Evolutionary conservation across 2,888 invertebrate genomes (phyloP), one percentile per base, ranked within the genome.

Genomic region (Drosophila pullipes): DNA sequence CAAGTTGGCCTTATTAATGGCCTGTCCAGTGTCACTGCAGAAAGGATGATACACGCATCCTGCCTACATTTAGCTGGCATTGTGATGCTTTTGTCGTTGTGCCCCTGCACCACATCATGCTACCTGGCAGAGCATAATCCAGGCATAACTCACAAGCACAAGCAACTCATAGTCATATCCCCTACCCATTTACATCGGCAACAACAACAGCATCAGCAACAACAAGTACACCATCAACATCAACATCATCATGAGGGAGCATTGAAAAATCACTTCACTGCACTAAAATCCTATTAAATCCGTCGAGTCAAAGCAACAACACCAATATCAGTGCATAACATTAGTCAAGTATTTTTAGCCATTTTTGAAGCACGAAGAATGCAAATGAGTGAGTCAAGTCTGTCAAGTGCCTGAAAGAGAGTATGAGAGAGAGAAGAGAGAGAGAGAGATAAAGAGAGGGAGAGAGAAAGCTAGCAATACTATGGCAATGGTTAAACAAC

Each of bases 211-310:
- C 37, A 49, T 13, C 25, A 50, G 18, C 59, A 60, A 39, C 28
- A 22, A 11, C 65, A n/a, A 16, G 6, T 2, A 9, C 66, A 73
- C 6, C 49, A 55, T 35, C 44, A 41, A 28, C 63, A 71, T 41
- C 55, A 60, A 54, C 65, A 69, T 64, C 64, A 63, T 68, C 59
- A 69, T 50, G 54, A 50, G 55, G 50, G 37, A 62, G 69, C 69
- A 58, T 82, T 76, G 78, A 76, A 74, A 63, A 90, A 87, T 87
- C 91, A 90, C 88, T 82, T 76, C 74, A 70, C 77, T 87, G 87
- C 89, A 82, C 85, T 75, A 68, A 77, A 89, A 86, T 86, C 86
- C 78, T 76, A 86, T 88, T 88, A 88, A 83, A 74, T 82, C 89
- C 67, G 64, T 78, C 74, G 80, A 81, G 69, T 73, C 73, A 75